Evolutionary conservation across 2,797 vertebrate genomes (phyloP), one percentile per base, ranked within the genome.

Genomic region (Acrocephalus scirpaceus): DNA sequence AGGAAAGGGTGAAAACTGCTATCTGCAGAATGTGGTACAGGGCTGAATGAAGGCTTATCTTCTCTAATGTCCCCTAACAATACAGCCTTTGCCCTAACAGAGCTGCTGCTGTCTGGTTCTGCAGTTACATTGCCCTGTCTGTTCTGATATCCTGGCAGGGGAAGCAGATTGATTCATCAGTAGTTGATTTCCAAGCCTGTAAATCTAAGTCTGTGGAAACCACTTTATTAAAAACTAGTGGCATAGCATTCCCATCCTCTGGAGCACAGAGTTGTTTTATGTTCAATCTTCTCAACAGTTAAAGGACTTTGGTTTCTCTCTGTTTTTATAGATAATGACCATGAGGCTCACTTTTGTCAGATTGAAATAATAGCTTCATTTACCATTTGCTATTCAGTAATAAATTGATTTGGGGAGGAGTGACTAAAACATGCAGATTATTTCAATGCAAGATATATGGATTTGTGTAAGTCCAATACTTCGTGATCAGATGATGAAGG

Each of bases 321-420:
- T 7, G 7, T 57, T 79, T 88, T 72, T 74, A 15, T 38, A 40
- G 38, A 29, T 88, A 87, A 90, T 71, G 80, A 86, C 57, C 74
- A 64, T 84, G 20, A 88, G 47, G 61, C 29, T 80, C 17, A 26
- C 56, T 92, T 95, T 74, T 94, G 64, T 92, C 51, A 36, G 53
- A 60, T 4, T 82, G 58, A 91, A 93, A 88, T 91, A 88, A 81
- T 22, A 70, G 78, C 74, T 91, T 93, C 50, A 75, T 93, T 93
- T 91, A 56, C 83, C 26, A 42, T 88, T 93, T 90, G 40, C 64
- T 78, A 22, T 57, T 93, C 61, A 69, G 70, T 77, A 90, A 69
- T 93, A 91, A 94, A 97, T 96, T 85, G 92, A 90, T 96, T 90
- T 85, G 32, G 51, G 71, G 81, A 95, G 81, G 81, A 95, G 73